Conservation (phyloP, 2,113 vertebrate genomes). For the Girardinichthys multiradiatus region DNA sequence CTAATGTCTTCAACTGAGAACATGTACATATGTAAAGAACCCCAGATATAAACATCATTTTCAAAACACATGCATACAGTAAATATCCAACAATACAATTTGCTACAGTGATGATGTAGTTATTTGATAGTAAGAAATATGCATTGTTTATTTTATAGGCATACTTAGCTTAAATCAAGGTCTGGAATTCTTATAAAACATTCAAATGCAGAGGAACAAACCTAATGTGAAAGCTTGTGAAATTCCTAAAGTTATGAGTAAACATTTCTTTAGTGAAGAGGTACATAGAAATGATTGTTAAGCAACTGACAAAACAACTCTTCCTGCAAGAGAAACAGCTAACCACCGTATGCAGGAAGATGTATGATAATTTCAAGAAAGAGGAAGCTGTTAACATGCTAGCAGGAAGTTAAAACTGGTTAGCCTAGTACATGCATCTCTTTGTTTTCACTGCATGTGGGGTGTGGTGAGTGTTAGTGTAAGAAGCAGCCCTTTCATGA, state of each 20-base stretch:
- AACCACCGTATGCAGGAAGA: not conserved
- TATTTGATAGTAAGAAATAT: not conserved
- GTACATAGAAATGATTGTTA: not conserved
- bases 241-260: not conserved
- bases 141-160: not conserved
- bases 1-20: not conserved
- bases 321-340: not conserved
- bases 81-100: not conserved
- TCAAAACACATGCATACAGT: not conserved
- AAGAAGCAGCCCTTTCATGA: not conserved
- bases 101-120: too few species aligned
- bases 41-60: not conserved
- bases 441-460: not conserved
- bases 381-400: slow-evolving; percentile 42
- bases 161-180: not conserved
- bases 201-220: not conserved
- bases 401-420: slow-evolving; percentile 43
- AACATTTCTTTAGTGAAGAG: not conserved
- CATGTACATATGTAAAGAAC: not conserved
- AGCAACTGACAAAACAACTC: not conserved
- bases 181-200: too few species aligned
- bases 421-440: not conserved
- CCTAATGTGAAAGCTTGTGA: not conserved
- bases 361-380: slow-evolving; percentile 34
- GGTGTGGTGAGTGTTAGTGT: not conserved